Evolutionary conservation across 2,113 vertebrate genomes (phyloP), one percentile per base, ranked within the genome.

Genomic region (Mola mola): DNA sequence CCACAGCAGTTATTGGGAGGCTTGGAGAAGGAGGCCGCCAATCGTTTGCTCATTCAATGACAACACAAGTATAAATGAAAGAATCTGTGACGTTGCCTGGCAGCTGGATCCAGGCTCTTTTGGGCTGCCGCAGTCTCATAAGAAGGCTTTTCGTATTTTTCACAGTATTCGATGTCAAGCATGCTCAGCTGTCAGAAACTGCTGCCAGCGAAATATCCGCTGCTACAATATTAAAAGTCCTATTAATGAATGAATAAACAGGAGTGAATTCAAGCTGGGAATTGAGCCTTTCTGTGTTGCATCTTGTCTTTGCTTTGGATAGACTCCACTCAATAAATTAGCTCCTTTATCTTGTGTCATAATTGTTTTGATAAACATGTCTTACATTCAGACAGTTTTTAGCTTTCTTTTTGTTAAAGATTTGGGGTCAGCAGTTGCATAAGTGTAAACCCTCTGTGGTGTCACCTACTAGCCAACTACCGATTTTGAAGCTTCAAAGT

Each of bases 71-170:
- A n/a, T 31, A 6, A 49, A 56, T 4, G 50, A 7, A 4, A 59
- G 46, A 34, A 19, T 43, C 0, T 49, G 31, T 9, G 36, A 72
- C 25, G 20, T 34, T 37, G 49, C 59, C 57, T 61, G 49, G 68
- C 40, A 52, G 50, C 50, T 10, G 36, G 36, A 66, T 47, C 51
- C 36, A 24, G 56, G 64, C 9, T 65, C 44, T 37, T 38, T 17
- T n/a, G 5, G 28, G 8, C 28, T 29, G 28, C n/a, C n/a, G 9
- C 6, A 29, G 64, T 58, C 50, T 20, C 36, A 0, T 12, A 50
- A 42, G 38, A 28, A 6, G 37, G 47, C 10, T 22, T 50, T 51
- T 56, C 43, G 58, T 42, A 58, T 38, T 48, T 60, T 74, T 74
- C 51, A 58, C 29, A 44, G 26, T 49, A 55, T 9, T 0, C 48